phyloP scores from a whole-genome alignment of 2,113 vertebrate genomes.

The Myrmophylax atrothorax region DNA sequence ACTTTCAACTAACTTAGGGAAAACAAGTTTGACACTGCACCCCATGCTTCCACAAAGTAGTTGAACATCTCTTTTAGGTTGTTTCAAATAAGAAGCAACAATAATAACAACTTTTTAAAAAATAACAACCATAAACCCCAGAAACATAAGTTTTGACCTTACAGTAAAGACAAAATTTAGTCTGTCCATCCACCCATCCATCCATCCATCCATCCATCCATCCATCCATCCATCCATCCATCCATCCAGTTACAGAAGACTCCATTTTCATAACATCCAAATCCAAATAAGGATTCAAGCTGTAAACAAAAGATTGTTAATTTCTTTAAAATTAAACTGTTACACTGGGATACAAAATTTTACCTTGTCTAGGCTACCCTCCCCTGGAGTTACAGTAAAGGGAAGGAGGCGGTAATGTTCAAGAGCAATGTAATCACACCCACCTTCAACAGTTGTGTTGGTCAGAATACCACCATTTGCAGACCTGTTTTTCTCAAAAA shows the following conservation, averaged over 20 bases:
- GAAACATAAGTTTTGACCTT: neutral
- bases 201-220: neutral
- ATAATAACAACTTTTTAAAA: neutral
- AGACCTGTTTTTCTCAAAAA: neutral
- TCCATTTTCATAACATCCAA: neutral
- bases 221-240: neutral
- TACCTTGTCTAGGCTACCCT: neutral
- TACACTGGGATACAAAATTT: neutral
- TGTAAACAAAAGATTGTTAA: neutral
- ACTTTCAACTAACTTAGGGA: constrained; percentile 31
- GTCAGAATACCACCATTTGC: neutral
- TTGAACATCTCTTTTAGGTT: neutral
- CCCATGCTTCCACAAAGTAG: neutral
- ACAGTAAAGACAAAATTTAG: neutral
- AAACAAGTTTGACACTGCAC: neutral
- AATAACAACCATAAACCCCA: neutral
- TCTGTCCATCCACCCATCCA: neutral
- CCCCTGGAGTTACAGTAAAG: neutral
- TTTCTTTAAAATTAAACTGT: neutral
- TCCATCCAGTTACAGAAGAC: neutral
- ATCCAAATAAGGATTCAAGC: neutral
- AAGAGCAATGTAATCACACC: neutral
- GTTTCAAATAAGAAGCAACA: neutral
- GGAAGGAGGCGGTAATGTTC: neutral
- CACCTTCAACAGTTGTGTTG: neutral